Conservation (phyloP, 1,140 invertebrate genomes). For the Tetragonula clypearis region DNA sequence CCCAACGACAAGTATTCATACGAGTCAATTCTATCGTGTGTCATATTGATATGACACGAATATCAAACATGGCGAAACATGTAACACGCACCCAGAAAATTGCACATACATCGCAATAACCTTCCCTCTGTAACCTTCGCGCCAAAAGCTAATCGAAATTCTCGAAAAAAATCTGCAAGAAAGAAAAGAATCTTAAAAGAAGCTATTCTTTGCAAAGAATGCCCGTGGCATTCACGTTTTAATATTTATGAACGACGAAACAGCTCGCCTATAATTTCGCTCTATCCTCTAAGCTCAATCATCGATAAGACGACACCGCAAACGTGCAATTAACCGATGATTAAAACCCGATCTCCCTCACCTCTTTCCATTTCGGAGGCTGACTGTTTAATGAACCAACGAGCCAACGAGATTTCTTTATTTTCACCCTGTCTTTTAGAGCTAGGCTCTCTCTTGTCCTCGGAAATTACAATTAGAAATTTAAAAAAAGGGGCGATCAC, state of each 20-base stretch:
- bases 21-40: no score
- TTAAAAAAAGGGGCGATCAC: conserved; percentile 35
- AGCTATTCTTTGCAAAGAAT: not conserved
- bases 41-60: no score
- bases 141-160: not conserved
- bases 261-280: conserved; percentile 2
- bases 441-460: not conserved
- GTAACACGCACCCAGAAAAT: no score
- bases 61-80: no score
- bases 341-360: not conserved
- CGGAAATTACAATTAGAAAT: conserved; percentile 36
- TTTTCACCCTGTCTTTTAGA: not conserved
- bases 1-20: no score
- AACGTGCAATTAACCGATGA: conserved; percentile 17
- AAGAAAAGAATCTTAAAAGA: not conserved
- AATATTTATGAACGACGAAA: no score
- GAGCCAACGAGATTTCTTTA: not conserved
- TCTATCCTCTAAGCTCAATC: not conserved
- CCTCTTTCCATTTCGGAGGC: not conserved
- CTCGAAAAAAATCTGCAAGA: not conserved
- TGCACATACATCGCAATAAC: no score
- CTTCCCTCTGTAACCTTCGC: not conserved
- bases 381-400: conserved; percentile 2
- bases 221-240: no score
- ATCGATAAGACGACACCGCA: not conserved